Conservation (phyloP, 2,113 vertebrate genomes). For the Rostratula benghalensis region DNA sequence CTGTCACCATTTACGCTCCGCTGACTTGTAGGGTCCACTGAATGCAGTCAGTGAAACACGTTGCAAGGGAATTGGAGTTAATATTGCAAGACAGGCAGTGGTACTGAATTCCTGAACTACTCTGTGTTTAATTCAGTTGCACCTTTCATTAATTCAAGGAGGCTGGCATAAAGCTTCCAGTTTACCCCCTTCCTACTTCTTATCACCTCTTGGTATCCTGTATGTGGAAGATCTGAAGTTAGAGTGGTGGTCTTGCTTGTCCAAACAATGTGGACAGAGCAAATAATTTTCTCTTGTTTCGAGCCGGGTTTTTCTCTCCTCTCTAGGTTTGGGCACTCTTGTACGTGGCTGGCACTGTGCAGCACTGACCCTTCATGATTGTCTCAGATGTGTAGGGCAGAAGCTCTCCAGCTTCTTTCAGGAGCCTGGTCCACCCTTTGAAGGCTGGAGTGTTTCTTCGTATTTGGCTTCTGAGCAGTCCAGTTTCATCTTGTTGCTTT, state of each 20-base stretch:
- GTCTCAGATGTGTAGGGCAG: background rate
- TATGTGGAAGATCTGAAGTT: background rate
- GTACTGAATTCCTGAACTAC: background rate
- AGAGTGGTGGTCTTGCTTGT: background rate
- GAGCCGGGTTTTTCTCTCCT: background rate
- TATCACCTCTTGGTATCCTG: background rate
- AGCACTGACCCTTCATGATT: background rate
- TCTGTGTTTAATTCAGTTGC: background rate
- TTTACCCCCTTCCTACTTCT: background rate
- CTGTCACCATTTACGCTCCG: background rate
- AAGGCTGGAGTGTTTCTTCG: background rate
- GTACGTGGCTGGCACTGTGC: background rate
- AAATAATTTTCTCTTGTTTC: background rate
- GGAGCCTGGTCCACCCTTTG: background rate
- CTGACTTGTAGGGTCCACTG: background rate
- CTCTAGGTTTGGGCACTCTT: background rate
- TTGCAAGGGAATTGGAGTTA: background rate
- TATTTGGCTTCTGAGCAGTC: background rate
- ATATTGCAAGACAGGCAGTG: background rate
- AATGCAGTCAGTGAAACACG: background rate
- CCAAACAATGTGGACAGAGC: accelerated
- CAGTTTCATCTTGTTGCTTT: background rate
- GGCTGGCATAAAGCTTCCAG: background rate
- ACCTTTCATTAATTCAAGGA: background rate
- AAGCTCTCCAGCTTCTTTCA: background rate